These are phyloP conservation scores for Sparus aurata DNA, from an alignment of 2,797 vertebrate genomes.

Conservation along the genomic window DNA sequence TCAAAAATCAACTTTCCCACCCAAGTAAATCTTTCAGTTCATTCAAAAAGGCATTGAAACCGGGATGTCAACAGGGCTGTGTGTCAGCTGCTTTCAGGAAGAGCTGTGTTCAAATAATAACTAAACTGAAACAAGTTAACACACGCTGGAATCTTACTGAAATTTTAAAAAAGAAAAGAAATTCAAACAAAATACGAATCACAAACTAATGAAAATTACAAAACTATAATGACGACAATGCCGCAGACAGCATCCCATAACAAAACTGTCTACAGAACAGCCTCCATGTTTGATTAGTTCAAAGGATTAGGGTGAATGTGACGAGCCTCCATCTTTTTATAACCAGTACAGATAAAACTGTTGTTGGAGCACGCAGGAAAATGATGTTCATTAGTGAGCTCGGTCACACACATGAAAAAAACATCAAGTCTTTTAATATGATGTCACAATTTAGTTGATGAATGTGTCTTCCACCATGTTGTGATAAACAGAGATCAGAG, in stretches of 20 bases:
- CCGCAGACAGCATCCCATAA: background rate
- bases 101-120: no score
- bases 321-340: slow-evolving; percentile 33
- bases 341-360: background rate
- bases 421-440: background rate
- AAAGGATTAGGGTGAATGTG: slow-evolving; percentile 36
- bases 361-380: background rate
- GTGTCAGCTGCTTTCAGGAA: no score
- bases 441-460: background rate
- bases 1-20: no score
- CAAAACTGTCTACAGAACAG: slow-evolving; percentile 13
- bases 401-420: background rate
- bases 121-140: no score
- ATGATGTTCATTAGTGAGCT: background rate
- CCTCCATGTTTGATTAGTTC: slow-evolving; percentile 42
- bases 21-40: no score
- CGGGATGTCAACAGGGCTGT: no score
- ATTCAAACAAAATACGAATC: no score
- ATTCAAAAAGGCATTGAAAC: no score
- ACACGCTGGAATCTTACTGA: no score
- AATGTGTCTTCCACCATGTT: background rate
- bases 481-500: background rate
- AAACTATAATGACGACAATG: no score
- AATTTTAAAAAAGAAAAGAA: no score
- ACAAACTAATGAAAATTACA: no score